A percentile compares a stretch with the other conserved stretches of the same genome.
Evolutionary conservation across 2,113 vertebrate genomes (phyloP).

Genomic region (Ursus arctos): DNA sequence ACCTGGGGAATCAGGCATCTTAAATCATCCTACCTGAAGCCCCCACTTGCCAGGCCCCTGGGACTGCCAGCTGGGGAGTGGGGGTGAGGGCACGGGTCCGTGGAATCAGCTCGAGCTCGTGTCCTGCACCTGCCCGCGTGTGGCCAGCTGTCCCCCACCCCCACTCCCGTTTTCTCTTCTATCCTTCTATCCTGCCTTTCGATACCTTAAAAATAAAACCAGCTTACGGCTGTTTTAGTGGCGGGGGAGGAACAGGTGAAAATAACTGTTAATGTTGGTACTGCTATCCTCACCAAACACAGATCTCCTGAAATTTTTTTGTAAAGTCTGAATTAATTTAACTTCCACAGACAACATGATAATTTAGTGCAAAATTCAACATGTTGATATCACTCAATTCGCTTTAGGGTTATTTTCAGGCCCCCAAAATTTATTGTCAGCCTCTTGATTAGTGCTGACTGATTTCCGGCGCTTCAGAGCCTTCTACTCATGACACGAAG

Average conservation of each 20-base stretch:
- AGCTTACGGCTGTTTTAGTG: neutral
- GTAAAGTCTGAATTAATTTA: neutral
- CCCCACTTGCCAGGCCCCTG: too few species aligned
- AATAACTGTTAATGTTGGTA: neutral
- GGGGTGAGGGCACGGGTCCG: neutral
- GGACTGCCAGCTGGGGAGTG: neutral
- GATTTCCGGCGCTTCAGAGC: fast-evolving
- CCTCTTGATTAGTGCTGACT: neutral
- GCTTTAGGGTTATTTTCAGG: neutral
- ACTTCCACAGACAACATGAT: neutral
- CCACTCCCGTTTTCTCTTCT: fast-evolving
- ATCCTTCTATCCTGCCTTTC: fast-evolving
- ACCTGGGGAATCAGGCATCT: neutral
- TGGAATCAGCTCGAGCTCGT: fast-evolving
- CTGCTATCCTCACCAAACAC: neutral
- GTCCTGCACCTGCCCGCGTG: fast-evolving
- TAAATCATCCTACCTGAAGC: neutral
- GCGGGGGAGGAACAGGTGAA: neutral
- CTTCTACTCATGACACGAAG: neutral
- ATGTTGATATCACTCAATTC: neutral
- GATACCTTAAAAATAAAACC: neutral
- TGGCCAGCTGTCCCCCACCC: neutral
- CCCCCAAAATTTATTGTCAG: neutral
- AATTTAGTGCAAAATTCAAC: neutral
- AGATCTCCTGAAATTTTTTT: neutral